These are phyloP conservation scores for Ormyrus labotus DNA, from an alignment of 2,888 invertebrate species.

Conservation along the genomic window DNA sequence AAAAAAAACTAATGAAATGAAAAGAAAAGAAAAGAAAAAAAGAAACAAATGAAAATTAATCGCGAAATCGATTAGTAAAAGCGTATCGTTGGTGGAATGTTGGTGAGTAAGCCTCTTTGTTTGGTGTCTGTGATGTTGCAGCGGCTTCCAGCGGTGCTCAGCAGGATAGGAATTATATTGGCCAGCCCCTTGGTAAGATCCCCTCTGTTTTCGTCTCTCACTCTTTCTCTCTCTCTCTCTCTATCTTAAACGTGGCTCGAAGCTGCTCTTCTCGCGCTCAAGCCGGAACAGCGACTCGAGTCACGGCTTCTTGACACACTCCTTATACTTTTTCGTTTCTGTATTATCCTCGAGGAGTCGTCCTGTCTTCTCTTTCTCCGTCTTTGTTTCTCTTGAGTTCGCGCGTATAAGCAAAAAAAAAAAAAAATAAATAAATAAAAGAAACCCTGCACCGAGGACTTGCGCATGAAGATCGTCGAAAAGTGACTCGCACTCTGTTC, in stretches of 20 bases:
- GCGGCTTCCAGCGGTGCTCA: conserved; percentile 96
- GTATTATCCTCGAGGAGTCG: conserved; percentile 1
- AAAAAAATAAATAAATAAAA: too few species aligned
- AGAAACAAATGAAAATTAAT: conserved; percentile 40
- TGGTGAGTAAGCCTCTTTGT: conserved; percentile 76
- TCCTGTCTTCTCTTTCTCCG: background rate
- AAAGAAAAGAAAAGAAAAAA: conserved; percentile 38
- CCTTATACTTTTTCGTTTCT: background rate
- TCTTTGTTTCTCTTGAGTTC: conserved; percentile 23
- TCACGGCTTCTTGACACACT: conserved; percentile 26
- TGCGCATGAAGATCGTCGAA: conserved; percentile 18
- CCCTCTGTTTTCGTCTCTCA: conserved; percentile 9
- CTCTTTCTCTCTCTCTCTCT: conserved; percentile 37
- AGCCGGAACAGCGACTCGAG: conserved; percentile 16
- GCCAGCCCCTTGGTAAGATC: conserved; percentile 95
- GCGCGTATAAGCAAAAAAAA: background rate
- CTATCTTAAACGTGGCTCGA: conserved; percentile 1
- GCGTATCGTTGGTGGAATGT: conserved; percentile 70
- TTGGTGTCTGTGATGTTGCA: conserved; percentile 80
- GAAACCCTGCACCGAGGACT: conserved; percentile 29
- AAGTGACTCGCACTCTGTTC: conserved; percentile 4
- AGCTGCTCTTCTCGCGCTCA: background rate
- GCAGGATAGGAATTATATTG: conserved; percentile 97
- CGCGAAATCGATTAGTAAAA: conserved; percentile 65
- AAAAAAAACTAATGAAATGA: too few species aligned